phyloP scores from a whole-genome alignment of 2,113 vertebrate species.

The Phalacrocorax aristotelis region DNA sequence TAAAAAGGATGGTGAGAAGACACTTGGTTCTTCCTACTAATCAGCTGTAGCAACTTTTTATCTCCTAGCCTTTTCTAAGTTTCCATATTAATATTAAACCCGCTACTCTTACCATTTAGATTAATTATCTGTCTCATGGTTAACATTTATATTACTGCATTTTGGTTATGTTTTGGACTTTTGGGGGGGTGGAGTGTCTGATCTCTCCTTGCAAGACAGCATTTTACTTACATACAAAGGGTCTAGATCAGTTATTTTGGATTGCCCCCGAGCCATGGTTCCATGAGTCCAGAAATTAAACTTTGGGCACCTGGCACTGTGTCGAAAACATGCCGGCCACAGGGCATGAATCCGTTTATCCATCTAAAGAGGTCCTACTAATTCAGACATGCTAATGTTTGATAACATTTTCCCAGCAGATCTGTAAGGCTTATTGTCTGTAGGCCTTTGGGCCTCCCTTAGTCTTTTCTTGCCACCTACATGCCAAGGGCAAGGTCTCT shows the following conservation, averaged over 20 bases:
- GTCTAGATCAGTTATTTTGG: background rate
- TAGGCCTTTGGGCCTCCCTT: background rate
- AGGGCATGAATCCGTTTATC: background rate
- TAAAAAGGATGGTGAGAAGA: background rate
- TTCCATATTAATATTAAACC: background rate
- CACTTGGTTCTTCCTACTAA: background rate
- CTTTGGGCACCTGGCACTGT: background rate
- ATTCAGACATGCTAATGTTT: background rate
- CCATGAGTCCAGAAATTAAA: background rate
- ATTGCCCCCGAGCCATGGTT: background rate
- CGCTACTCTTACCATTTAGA: background rate
- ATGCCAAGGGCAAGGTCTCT: background rate
- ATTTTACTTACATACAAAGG: background rate
- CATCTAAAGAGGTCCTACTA: background rate
- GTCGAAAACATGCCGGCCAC: background rate
- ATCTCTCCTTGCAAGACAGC: background rate
- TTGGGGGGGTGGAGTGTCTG: background rate
- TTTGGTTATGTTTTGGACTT: background rate
- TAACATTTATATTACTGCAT: background rate
- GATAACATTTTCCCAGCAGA: background rate
- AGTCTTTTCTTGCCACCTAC: background rate
- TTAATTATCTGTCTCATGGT: background rate
- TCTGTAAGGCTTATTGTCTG: background rate
- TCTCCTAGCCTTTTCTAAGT: background rate
- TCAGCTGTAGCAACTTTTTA: constrained; percentile 1